phyloP scores from a whole-genome alignment of 2,888 invertebrate genomes.

The Empis livida region DNA sequence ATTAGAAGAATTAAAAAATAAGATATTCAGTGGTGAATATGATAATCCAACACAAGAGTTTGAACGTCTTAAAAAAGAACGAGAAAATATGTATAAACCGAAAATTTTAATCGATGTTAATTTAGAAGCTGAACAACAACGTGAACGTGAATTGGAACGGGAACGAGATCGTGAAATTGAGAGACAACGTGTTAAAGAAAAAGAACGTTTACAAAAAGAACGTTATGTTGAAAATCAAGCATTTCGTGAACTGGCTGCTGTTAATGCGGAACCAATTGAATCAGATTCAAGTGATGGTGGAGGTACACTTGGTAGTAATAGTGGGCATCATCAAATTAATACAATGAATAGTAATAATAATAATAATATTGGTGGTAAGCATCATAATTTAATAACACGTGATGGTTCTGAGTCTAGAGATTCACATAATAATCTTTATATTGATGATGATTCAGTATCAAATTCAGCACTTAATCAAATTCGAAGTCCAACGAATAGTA shows the following conservation, averaged over 20 bases:
- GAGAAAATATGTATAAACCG: conserved; percentile 74
- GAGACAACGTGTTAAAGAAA: conserved; percentile 31
- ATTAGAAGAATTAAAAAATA: conserved; percentile 66
- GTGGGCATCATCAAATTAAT: not conserved
- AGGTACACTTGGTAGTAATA: conserved; percentile 8
- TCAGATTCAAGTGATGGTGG: conserved; percentile 46
- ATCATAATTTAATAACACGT: conserved; percentile 14
- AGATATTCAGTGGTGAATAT: conserved; percentile 56
- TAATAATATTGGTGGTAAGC: conserved; percentile 5
- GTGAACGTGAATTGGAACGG: conserved; percentile 44
- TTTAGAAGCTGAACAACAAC: conserved; percentile 46
- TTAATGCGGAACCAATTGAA: conserved; percentile 62
- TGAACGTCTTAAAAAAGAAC: conserved; percentile 56
- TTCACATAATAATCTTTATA: conserved; percentile 15
- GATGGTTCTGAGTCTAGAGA: conserved; percentile 30
- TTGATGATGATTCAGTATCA: conserved; percentile 37
- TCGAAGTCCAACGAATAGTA: conserved; percentile 12
- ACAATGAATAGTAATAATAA: conserved; percentile 5
- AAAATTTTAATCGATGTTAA: conserved; percentile 63
- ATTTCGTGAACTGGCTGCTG: conserved; percentile 46
- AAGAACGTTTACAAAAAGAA: conserved; percentile 26
- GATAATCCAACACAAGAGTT: conserved; percentile 53
- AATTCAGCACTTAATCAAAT: conserved; percentile 16
- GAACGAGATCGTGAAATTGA: conserved; percentile 38
- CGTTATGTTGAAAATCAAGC: conserved; percentile 44